These are phyloP conservation scores for Tetramorium alpestre DNA, from an alignment of 1,140 invertebrate species.

Conservation along the genomic window DNA sequence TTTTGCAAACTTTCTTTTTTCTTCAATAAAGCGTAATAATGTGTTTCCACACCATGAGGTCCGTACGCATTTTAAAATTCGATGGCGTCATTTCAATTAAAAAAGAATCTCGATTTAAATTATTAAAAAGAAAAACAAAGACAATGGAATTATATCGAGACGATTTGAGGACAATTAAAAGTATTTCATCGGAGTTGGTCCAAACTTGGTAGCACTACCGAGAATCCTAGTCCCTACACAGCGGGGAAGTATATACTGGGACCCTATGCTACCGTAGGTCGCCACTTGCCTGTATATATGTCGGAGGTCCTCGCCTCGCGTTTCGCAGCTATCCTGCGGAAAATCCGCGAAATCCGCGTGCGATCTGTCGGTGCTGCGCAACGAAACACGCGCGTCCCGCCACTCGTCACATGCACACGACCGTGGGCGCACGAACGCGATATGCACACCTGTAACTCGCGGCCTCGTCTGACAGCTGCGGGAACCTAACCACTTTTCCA, in stretches of 20 bases:
- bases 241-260: not conserved
- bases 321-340: conserved; percentile 46
- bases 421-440: conserved; percentile 43
- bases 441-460: conserved; percentile 58
- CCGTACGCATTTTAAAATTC: not conserved
- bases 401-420: conserved; percentile 33
- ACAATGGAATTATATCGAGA: not conserved
- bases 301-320: conserved; percentile 40
- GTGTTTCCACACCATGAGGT: not conserved
- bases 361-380: not conserved
- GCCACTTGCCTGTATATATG: conserved; percentile 49
- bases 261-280: conserved; percentile 28
- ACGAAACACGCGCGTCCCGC: conserved; percentile 24
- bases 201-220: conserved; percentile 23
- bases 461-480: conserved; percentile 69
- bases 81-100: not conserved
- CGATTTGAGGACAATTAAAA: not conserved
- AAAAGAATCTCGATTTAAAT: not conserved
- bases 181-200: not conserved
- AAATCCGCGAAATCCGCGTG: conserved; percentile 38
- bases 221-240: conserved; percentile 4
- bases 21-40: not conserved
- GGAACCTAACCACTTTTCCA: conserved; percentile 62
- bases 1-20: not conserved
- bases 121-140: not conserved